These are phyloP conservation scores for Lottia gigantea DNA, from an alignment of 2,888 invertebrate species.

Conservation along the genomic window DNA sequence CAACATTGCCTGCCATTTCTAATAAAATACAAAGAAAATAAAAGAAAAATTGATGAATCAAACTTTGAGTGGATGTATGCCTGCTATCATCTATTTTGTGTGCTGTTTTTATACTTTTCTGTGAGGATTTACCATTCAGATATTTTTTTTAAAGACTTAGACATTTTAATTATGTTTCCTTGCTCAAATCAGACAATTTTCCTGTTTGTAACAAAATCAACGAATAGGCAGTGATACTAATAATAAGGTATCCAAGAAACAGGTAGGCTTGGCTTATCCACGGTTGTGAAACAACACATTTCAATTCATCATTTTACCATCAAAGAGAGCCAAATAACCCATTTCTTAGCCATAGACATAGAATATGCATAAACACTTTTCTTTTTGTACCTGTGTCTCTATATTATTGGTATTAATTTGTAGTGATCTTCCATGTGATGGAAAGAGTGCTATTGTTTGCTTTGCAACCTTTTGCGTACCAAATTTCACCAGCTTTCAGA, in stretches of 20 bases:
- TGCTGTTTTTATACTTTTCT: not conserved
- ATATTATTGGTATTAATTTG: too few species aligned
- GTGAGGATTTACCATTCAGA: constrained; percentile 2
- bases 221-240: too few species aligned
- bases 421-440: too few species aligned
- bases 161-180: not conserved
- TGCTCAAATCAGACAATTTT: not conserved
- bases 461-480: too few species aligned
- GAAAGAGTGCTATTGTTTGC: too few species aligned
- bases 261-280: not conserved
- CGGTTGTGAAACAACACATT: not conserved
- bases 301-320: too few species aligned
- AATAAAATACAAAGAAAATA: too few species aligned
- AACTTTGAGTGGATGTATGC: constrained; percentile 4
- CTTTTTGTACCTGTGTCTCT: too few species aligned
- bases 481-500: too few species aligned
- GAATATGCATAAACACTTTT: constrained; percentile 2
- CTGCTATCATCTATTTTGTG: not conserved
- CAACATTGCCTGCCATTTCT: constrained; percentile 1
- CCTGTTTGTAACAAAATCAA: too few species aligned
- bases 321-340: not conserved
- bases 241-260: too few species aligned
- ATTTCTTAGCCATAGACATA: constrained; percentile 5
- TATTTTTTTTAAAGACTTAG: not conserved
- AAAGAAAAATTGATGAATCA: not conserved